Evolutionary conservation across 2,888 invertebrate species (phyloP), one percentile per base, ranked within the genome.

Genomic region (Lycaena phlaeas): DNA sequence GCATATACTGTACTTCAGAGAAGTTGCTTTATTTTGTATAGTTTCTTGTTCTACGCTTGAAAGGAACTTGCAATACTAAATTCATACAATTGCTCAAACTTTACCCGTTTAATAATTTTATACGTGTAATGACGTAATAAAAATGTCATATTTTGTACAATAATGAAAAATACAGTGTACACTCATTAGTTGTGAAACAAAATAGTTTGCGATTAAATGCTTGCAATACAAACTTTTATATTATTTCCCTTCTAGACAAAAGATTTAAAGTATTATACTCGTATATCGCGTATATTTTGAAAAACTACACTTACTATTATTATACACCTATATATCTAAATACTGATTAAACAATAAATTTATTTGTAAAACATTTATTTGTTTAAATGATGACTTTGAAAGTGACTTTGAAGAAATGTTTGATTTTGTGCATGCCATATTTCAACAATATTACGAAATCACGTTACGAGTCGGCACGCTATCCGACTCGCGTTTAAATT

Each of bases 1-100:
- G 62, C 62, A 54, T 61, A 61, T 60, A 62, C 51, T 48, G 46
- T 57, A 57, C 59, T 68, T 61, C 54, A 53, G 54, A 49, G 54
- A 61, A 64, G 57, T 68, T 62, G 57, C 57, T 68, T 68, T 71
- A 71, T 73, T 68, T 68, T 58, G 57, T 62, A 31, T 26, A 59
- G 56, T 64, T 63, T 52, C 51, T 54, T 52, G 50, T 39, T 46
- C 52, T 45, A 56, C 55, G 59, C 58, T 56, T 51, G 52, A 56
- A 52, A 59, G 61, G 59, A 61, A 68, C 68, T 57, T 52, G 44
- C 51, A 62, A 64, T 62, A 56, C 58, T 64, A 54, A 56, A 55
- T 31, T 42, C 40, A 44, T 46, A 44, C 49, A 46, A 49, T 57
- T 51, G 53, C 49, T 55, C 45, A 62, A 68, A 57, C 68, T 65